Evolutionary conservation across 2,888 invertebrate genomes (phyloP).

Genomic region (Hartigia nigra): DNA sequence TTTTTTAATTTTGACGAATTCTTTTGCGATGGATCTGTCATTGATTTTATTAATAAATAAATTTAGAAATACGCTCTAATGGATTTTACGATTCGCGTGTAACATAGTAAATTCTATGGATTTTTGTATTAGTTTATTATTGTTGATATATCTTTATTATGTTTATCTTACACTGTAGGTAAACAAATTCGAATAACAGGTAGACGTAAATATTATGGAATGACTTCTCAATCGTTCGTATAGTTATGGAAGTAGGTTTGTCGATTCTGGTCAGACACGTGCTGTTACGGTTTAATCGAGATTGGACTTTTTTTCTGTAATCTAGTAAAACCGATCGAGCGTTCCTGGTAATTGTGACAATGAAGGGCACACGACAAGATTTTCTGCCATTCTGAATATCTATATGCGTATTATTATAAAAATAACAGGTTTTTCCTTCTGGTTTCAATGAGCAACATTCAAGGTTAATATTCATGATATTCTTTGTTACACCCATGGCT

Average conservation of each 20-base stretch:
- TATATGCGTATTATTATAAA: background rate
- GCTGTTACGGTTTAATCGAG: background rate
- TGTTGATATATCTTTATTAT: background rate
- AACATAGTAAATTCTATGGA: no score
- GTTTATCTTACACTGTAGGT: background rate
- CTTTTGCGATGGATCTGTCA: no score
- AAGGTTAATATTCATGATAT: background rate
- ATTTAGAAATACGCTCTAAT: no score
- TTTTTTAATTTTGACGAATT: no score
- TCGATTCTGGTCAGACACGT: background rate
- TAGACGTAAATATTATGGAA: background rate
- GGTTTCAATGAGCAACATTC: background rate
- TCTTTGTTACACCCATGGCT: background rate
- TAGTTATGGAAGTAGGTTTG: background rate
- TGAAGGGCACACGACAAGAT: background rate
- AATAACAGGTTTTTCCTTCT: background rate
- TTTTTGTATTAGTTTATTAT: background rate
- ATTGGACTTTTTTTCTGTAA: background rate
- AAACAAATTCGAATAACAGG: background rate
- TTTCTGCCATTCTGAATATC: background rate
- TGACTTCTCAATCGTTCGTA: background rate
- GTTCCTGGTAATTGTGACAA: background rate
- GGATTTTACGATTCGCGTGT: no score
- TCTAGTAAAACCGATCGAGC: background rate
- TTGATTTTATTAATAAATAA: background rate